A percentile compares a stretch with the other conserved stretches of the same genome.
Conservation (phyloP, 2,888 invertebrate genomes). For the Pardosa pseudoannulata region DNA sequence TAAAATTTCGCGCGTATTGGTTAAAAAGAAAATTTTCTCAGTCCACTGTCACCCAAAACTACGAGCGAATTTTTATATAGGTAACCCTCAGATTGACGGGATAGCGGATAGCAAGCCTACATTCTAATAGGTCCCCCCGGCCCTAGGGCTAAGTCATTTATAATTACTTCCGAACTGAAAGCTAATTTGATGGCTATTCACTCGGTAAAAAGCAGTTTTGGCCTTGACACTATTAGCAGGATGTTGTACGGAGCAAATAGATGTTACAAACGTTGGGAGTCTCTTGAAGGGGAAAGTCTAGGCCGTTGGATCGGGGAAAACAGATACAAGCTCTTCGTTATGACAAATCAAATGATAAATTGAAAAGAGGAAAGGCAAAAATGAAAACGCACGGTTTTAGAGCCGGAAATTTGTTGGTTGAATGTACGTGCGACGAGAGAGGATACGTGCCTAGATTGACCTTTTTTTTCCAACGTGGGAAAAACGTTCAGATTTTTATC, state of each 20-base stretch:
- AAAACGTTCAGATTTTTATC: too few relatives aligned
- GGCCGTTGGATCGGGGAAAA: neutral
- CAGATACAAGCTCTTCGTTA: neutral
- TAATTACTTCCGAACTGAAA: conserved; percentile 67
- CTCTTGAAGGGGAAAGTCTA: neutral
- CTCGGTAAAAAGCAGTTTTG: conserved; percentile 19
- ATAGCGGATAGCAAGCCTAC: too few relatives aligned
- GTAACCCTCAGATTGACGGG: too few relatives aligned
- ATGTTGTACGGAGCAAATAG: conserved; percentile 32
- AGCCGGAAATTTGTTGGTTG: too few relatives aligned
- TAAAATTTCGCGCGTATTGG: too few relatives aligned
- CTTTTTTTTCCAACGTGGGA: too few relatives aligned
- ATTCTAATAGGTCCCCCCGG: neutral
- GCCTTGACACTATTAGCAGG: conserved; percentile 65
- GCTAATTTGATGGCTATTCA: conserved; percentile 35
- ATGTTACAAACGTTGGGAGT: neutral
- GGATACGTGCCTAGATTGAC: too few relatives aligned
- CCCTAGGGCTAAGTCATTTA: conserved; percentile 58
- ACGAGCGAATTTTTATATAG: too few relatives aligned
- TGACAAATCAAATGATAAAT: neutral
- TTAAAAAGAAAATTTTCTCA: too few relatives aligned
- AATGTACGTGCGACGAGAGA: too few relatives aligned
- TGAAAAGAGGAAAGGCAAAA: neutral
- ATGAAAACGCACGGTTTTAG: too few relatives aligned
- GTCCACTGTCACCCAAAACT: too few relatives aligned